Evolutionary conservation across 2,113 vertebrate species (phyloP).

Genomic region (Psephotus haematonotus): DNA sequence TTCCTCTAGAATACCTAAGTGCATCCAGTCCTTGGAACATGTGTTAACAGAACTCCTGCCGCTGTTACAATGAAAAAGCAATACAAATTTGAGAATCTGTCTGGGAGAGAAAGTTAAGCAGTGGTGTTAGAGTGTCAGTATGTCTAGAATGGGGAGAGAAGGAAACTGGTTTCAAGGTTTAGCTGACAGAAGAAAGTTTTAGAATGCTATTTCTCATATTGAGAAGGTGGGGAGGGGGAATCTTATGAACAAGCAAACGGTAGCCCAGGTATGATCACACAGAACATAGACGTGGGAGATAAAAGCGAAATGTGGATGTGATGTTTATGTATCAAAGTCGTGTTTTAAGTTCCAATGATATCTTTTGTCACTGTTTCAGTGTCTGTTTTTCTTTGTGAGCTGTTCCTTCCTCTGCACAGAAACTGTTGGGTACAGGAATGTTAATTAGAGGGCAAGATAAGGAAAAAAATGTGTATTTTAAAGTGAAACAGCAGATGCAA

Average conservation of each 20-base stretch:
- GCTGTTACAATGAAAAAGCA: not conserved
- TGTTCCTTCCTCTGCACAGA: not conserved
- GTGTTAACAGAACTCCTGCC: not conserved
- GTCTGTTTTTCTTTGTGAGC: not conserved
- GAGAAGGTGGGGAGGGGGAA: not conserved
- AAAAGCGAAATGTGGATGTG: not conserved
- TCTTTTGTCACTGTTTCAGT: not conserved
- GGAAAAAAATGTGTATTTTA: not conserved
- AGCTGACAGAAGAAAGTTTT: not conserved
- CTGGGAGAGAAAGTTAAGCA: not conserved
- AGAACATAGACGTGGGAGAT: not conserved
- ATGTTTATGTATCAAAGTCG: not conserved
- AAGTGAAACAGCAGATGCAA: not conserved
- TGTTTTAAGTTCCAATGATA: not conserved
- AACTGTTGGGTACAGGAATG: not conserved
- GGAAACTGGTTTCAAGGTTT: not conserved
- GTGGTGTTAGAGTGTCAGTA: not conserved
- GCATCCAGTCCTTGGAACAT: not conserved
- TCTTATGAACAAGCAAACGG: not conserved
- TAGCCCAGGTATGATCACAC: rapidly evolving
- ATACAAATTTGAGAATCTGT: not conserved
- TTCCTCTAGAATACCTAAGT: not conserved
- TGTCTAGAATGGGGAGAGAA: not conserved
- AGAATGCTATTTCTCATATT: not conserved
- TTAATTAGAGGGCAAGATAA: not conserved